Evolutionary conservation across 92 coral and sea anemone species (phyloP).

Genomic region (Porites evermanni): DNA sequence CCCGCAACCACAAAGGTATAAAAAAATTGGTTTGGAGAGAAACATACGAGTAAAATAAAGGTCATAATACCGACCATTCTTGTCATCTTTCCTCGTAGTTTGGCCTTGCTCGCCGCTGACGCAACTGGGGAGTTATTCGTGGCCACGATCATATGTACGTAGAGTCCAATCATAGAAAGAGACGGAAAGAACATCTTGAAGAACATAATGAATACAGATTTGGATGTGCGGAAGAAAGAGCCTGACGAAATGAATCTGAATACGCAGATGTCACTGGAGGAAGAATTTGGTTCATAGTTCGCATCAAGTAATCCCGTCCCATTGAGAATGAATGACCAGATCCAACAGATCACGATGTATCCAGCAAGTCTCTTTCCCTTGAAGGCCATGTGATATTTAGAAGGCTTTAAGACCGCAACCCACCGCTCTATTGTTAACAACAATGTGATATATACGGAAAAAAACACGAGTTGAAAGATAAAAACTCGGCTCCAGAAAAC

Average conservation of each 20-base stretch:
- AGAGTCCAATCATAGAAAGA: constrained; percentile 13
- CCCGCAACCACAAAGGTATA: constrained; percentile 36
- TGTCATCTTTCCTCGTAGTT: constrained; percentile 28
- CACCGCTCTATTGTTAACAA: constrained; percentile 89
- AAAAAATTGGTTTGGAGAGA: constrained; percentile 26
- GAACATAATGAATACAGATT: neutral
- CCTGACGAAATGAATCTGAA: constrained; percentile 1
- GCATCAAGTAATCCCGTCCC: constrained; percentile 6
- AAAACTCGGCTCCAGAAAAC: constrained; percentile 73
- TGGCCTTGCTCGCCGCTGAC: constrained; percentile 12
- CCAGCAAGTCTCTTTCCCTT: constrained; percentile 53
- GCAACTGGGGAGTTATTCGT: neutral
- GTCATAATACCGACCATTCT: constrained; percentile 21
- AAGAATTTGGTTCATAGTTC: neutral
- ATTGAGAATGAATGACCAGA: constrained; percentile 28
- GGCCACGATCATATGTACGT: constrained; percentile 12
- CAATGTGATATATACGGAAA: constrained; percentile 72
- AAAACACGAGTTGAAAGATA: constrained; percentile 73
- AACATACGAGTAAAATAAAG: constrained; percentile 8
- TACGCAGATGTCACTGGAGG: constrained; percentile 3
- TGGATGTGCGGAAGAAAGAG: neutral
- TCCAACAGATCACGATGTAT: constrained; percentile 68
- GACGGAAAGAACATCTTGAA: constrained; percentile 27
- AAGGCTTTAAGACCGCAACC: constrained; percentile 80
- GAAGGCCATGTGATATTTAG: constrained; percentile 60